Base-by-base conservation (phyloP, 2,888 invertebrate species). In the Sinohyriopsis cumingii region DNA sequence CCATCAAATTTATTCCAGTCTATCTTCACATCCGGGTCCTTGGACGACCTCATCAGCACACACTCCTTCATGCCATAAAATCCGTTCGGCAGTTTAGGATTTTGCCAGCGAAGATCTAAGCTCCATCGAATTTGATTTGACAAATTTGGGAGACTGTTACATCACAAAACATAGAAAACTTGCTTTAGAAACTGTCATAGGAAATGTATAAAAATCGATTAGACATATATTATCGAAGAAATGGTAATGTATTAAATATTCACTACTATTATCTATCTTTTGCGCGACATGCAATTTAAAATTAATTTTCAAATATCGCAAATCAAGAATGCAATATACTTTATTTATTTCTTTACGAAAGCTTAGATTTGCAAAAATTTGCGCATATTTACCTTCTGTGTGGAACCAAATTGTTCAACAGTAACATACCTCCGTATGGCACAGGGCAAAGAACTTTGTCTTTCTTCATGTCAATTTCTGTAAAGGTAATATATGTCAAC, bases 381-480 rank as follows among this genome's bases (percentile, higher is more conserved):
- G 12, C 9, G 12, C 12, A 25, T 19, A 70, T 60, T 53, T 78
- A 87, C 88, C 88, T 89, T 73, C 87, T 76, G 67, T 89, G 89
- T 22, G 89, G 89, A n/a, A 87, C 80, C 74, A 88, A 73, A 70
- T 89, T 88, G 72, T 83, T 87, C 15, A 89, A 75, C 3, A 89
- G 79, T 24, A 89, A 68, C 81, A 88, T 82, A 5, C 88, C 87
- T 9, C 89, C 88, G 73, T 86, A 89, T 15, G 86, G 86, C 12
- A 89, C 80, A 15, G 81, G 81, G 65, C 85, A 85, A 7, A 84
- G 70, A 9, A 84, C 82, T 5, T 77, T 66, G 68, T 87, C 87
- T 24, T 80, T 80, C 54, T 84, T 78, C 64, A 85, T 62, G 67
- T 85, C 79, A n/a, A 85, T 77, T n/a, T 76, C 86, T 86, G 70